phyloP scores from a whole-genome alignment of 1,140 invertebrate species.

The Ooceraea biroi region DNA sequence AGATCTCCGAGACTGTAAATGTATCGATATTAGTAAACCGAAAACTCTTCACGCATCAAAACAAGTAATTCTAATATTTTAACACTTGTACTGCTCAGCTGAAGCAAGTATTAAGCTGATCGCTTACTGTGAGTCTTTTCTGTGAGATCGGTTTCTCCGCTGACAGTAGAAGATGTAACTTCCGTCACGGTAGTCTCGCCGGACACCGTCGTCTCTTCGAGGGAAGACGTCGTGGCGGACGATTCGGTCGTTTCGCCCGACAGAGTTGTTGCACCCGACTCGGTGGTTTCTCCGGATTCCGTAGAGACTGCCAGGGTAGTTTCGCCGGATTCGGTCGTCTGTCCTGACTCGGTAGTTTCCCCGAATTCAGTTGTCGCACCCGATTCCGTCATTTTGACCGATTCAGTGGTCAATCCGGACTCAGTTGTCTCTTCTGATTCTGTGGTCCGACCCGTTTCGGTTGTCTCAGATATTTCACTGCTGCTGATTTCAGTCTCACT shows the following conservation, averaged over 20 bases:
- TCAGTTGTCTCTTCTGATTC: slow-evolving; percentile 69
- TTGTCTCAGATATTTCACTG: slow-evolving; percentile 70
- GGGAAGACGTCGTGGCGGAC: slow-evolving; percentile 55
- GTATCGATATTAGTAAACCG: slow-evolving; percentile 15
- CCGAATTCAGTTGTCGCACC: slow-evolving; percentile 59
- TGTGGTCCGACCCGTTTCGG: slow-evolving; percentile 66
- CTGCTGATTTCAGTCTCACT: slow-evolving; percentile 65
- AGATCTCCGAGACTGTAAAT: slow-evolving; percentile 78
- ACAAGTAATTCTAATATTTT: too few species aligned
- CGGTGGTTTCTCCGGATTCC: slow-evolving; percentile 70
- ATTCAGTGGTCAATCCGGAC: slow-evolving; percentile 64
- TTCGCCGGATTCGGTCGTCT: slow-evolving; percentile 56
- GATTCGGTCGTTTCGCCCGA: slow-evolving; percentile 62
- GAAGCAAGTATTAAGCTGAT: neutral
- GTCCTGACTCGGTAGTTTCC: slow-evolving; percentile 66
- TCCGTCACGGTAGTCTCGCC: slow-evolving; percentile 65
- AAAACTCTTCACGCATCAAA: too few species aligned
- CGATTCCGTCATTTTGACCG: slow-evolving; percentile 56
- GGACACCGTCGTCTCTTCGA: slow-evolving; percentile 74
- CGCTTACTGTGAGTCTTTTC: slow-evolving; percentile 75
- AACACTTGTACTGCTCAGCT: too few species aligned
- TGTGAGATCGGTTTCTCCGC: slow-evolving; percentile 72
- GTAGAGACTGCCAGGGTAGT: neutral
- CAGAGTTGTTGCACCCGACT: slow-evolving; percentile 71
- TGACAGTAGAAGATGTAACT: slow-evolving; percentile 73